These are phyloP conservation scores for Micromesistius poutassou DNA, from an alignment of 2,797 vertebrate genomes.

Conservation along the genomic window DNA sequence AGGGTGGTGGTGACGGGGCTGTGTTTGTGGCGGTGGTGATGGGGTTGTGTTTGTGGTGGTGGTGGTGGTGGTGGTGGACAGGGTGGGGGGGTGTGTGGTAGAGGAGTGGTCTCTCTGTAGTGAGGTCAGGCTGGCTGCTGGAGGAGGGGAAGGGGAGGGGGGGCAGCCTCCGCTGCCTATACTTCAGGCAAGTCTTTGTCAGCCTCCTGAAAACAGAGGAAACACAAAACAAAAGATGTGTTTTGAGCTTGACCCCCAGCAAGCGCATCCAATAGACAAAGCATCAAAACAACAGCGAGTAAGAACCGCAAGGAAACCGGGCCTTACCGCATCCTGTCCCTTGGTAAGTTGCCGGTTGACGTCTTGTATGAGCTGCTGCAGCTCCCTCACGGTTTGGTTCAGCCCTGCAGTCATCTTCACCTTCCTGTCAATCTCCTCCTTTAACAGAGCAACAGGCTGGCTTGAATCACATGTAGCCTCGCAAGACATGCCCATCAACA, in stretches of 20 bases:
- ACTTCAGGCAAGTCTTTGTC: constrained; percentile 63
- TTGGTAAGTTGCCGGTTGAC: constrained; percentile 89
- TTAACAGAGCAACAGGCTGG: not conserved
- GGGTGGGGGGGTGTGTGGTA: constrained; percentile 20
- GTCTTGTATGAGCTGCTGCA: constrained; percentile 88
- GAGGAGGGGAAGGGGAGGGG: not conserved
- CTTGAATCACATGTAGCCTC: not conserved
- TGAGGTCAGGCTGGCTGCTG: constrained; percentile 53
- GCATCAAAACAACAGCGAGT: not conserved
- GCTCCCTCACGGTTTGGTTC: constrained; percentile 85
- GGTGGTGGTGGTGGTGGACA: constrained; percentile 41
- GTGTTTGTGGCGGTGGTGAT: constrained; percentile 41
- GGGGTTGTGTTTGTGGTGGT: constrained; percentile 41
- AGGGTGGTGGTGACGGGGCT: constrained; percentile 27
- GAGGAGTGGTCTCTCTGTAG: constrained; percentile 50
- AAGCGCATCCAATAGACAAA: not conserved
- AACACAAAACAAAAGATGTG: not conserved
- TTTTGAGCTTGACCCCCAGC: not conserved
- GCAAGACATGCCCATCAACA: too few relatives aligned
- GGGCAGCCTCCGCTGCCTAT: constrained; percentile 53
- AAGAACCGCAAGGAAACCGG: not conserved
- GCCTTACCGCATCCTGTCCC: constrained; percentile 75
- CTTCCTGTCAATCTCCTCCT: constrained; percentile 83
- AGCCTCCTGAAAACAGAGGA: constrained; percentile 52
- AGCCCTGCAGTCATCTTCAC: constrained; percentile 83